Evolutionary conservation across 2,888 invertebrate genomes (phyloP), one percentile per base, ranked within the genome.

Genomic region (Andrena camellia): DNA sequence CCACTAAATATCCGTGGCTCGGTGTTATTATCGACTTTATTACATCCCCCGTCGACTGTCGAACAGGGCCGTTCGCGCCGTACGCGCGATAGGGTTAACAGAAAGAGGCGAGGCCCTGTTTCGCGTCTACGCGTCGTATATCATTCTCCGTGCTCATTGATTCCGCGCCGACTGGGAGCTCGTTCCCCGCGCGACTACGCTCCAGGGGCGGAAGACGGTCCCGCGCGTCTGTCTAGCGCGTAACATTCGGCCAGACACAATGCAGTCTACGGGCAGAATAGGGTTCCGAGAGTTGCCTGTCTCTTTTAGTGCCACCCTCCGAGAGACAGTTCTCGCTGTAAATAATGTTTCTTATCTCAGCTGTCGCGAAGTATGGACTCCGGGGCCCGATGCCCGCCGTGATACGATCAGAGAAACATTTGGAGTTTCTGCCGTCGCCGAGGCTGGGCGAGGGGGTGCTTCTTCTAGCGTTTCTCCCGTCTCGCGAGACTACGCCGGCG

Each of bases 1-100:
- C 89, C 90, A 92, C 92, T 92, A 92, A 92, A 93, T 93, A 93
- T 93, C 90, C 91, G 72, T 88, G 88, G 87, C 90, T 90, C 87
- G 89, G 90, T 89, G 91, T 92, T 92, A 92, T 92, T 93, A 92
- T 93, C 91, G 91, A 89, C 90, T 92, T 92, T 92, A 92, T 91
- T 91, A 90, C 90, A 88, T 87, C 86, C 87, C 88, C 89, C 90
- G 91, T 90, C 90, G 90, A 83, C 80, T 86, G 78, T 83, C 85
- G 88, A 85, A 86, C 81, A 67, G 13, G 48, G 72, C 81, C 85
- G 63, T 83, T 81, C 62, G 50, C 75, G 60, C 42, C 59, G 74
- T 81, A 78, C 86, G 74, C 84, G 81, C 86, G 90, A 90, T 90
- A 91, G 91, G 90, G 91, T 91, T 92, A 92, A 90, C 90, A 88